Base-by-base conservation (phyloP, 2,797 vertebrate species). In the Onychomys arenicola region DNA sequence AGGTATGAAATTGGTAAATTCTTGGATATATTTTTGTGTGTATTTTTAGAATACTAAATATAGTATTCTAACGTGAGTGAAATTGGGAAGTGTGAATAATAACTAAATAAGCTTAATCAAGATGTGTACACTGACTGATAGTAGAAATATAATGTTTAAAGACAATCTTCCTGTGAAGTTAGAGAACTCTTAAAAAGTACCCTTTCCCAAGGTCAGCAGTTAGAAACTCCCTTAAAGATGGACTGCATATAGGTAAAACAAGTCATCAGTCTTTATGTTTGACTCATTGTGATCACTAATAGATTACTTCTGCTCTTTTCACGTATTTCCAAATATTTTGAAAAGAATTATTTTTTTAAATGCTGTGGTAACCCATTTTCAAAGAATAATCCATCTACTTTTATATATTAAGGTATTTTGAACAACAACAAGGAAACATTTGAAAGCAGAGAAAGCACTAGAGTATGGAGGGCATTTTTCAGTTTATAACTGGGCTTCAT, bases 181-280 rank as follows among this genome's bases (percentile, higher is more conserved):
- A 81, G 85, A 67, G 78, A 85, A 52, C 81, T 75, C 32, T 83
- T 46, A 75, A 32, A 32, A 67, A 61, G 2, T 49, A 91, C 67
- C 29, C 52, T 97, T 96, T 96, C 25, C 43, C 95, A 96, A 97
- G 95, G 95, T 89, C 86, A 96, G 63, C 23, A 80, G 67, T 37
- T 96, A 65, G 9, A 6, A 49, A 84, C 40, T 85, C 61, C 76
- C 25, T 59, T 8, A 40, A 96, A 95, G 94, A 97, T 95, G 83
- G 93, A 95, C 96, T 86, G 69, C 11, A 67, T 59, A n/a, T 25
- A 80, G 77, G 46, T 67, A 76, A 69, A 91, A 71, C 43, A 89
- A 92, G 86, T 49, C 80, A 78, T 92, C 25, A 87, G 90, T 52
- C 0, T 16, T 96, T 88, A 90, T 59, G 77, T 90, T 97, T 89